Evolutionary conservation across 2,113 vertebrate species (phyloP).

Genomic region (Chloebia gouldiae): DNA sequence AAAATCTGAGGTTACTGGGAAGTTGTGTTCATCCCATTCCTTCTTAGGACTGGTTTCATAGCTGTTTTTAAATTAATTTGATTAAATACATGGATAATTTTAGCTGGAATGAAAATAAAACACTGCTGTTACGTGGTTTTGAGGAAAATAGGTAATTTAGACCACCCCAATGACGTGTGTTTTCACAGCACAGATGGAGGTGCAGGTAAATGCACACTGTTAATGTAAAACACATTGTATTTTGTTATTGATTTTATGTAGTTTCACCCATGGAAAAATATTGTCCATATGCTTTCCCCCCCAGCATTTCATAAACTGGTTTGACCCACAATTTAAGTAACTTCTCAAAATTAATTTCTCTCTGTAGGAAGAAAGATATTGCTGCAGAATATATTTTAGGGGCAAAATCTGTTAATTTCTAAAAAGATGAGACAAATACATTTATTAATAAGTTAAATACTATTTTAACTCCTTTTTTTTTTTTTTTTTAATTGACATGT

Average conservation of each 20-base stretch:
- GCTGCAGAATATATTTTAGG: not conserved
- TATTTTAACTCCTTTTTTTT: not conserved
- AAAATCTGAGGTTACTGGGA: not conserved
- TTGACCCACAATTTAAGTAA: not conserved
- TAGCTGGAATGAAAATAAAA: not conserved
- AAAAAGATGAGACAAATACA: not conserved
- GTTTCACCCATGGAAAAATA: not conserved
- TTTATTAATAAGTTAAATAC: not conserved
- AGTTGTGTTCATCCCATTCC: not conserved
- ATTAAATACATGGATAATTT: not conserved
- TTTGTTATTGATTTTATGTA: not conserved
- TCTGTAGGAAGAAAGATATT: not conserved
- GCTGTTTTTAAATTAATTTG: not conserved
- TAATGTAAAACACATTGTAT: not conserved
- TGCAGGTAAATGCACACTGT: not conserved
- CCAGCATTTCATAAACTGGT: not conserved
- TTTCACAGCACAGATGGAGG: not conserved
- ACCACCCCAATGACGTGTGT: accelerated
- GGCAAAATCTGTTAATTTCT: not conserved
- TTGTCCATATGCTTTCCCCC: not conserved
- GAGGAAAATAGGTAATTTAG: not conserved
- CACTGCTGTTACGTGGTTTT: no score
- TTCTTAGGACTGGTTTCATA: not conserved
- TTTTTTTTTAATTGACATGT: not conserved
- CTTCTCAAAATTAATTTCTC: not conserved